Percentiles rank a stretch among this genome's conserved stretches.
These are phyloP conservation scores for Phoxinus dragarum DNA, from an alignment of 2,797 vertebrate species.

Conservation along the genomic window DNA sequence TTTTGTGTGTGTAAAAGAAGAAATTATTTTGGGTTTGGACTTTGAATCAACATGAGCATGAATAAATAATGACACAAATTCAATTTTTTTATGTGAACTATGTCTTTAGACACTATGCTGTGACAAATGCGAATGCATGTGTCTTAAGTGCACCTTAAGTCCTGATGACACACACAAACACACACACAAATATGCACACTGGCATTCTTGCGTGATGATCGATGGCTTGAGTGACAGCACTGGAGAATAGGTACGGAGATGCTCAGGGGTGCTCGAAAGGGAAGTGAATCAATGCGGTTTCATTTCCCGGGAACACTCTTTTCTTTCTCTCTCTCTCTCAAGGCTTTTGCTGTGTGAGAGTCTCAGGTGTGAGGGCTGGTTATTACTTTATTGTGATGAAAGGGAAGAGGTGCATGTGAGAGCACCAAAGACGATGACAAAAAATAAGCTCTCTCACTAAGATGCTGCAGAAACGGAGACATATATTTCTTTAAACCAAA, in stretches of 20 bases:
- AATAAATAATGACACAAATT: background rate
- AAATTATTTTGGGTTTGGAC: background rate
- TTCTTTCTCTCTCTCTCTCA: slow-evolving; percentile 1
- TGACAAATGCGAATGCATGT: background rate
- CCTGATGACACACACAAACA: background rate
- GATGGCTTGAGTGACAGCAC: slow-evolving; percentile 37
- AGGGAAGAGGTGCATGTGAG: slow-evolving; percentile 24
- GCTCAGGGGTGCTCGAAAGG: slow-evolving; percentile 16
- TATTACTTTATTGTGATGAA: slow-evolving; percentile 42
- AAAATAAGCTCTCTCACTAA: slow-evolving; percentile 16
- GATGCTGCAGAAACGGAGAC: background rate
- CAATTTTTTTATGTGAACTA: background rate
- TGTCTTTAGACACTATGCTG: background rate
- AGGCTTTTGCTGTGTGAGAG: slow-evolving; percentile 15
- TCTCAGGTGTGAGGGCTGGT: slow-evolving; percentile 34
- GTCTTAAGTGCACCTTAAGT: background rate
- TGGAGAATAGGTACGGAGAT: slow-evolving; percentile 12
- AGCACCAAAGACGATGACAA: background rate
- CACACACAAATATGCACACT: background rate
- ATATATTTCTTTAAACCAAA: background rate
- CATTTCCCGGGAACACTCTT: slow-evolving; percentile 9
- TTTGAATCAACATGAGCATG: background rate
- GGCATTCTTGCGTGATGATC: slow-evolving; percentile 12
- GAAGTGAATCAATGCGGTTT: slow-evolving; percentile 28
- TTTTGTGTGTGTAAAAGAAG: background rate